phyloP scores from a whole-genome alignment of 2,113 vertebrate species.

The Ptilonorhynchus violaceus region DNA sequence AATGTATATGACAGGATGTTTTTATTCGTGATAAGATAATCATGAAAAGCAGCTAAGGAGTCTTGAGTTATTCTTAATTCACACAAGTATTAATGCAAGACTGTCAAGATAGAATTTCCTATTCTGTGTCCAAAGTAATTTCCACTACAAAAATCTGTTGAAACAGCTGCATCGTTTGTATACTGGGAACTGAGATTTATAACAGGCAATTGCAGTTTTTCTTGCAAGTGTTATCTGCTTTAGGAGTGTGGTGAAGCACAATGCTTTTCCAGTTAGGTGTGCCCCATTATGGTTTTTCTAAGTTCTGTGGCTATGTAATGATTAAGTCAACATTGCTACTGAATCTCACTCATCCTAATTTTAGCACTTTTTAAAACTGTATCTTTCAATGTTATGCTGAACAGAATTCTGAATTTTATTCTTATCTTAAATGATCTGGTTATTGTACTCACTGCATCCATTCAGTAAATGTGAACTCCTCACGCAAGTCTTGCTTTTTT shows the following conservation, averaged over 20 bases:
- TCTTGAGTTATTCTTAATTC: background rate
- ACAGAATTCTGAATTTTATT: background rate
- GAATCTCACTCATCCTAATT: background rate
- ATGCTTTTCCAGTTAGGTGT: background rate
- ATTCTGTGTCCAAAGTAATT: background rate
- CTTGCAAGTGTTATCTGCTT: background rate
- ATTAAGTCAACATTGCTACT: background rate
- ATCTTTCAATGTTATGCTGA: background rate
- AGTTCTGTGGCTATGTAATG: background rate
- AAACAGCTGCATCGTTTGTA: background rate
- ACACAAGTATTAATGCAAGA: background rate
- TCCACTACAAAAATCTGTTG: background rate
- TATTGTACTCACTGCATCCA: background rate
- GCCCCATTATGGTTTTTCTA: background rate
- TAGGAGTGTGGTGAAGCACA: background rate
- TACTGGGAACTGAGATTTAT: background rate
- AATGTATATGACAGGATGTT: background rate
- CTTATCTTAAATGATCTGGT: background rate
- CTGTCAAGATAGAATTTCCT: background rate
- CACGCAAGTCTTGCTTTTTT: background rate
- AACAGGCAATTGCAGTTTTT: background rate
- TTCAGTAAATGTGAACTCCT: background rate
- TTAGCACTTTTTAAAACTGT: background rate
- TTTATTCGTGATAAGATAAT: background rate
- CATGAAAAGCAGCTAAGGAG: background rate